Evolutionary conservation across 1,140 invertebrate genomes (phyloP).

Genomic region (Drosophila arawakana): DNA sequence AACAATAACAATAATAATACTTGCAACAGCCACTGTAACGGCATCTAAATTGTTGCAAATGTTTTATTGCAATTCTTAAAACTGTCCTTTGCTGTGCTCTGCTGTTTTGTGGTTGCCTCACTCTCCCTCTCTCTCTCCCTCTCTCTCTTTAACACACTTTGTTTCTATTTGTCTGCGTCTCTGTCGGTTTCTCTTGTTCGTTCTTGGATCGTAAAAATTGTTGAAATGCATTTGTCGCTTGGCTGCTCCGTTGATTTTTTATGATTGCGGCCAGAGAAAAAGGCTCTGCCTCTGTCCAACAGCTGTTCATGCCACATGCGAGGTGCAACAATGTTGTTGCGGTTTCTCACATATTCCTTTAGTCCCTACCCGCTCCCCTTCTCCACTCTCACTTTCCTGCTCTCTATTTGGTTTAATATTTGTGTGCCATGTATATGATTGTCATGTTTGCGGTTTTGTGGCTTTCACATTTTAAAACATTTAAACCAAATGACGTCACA

Average conservation of each 20-base stretch:
- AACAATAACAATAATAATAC: conserved; percentile 1
- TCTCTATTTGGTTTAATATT: conserved; percentile 27
- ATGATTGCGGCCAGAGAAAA: conserved; percentile 56
- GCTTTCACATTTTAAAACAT: conserved; percentile 42
- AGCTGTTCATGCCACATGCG: conserved; percentile 51
- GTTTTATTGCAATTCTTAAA: conserved; percentile 75
- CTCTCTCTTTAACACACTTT: not conserved
- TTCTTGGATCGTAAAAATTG: conserved; percentile 63
- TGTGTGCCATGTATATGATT: conserved; percentile 60
- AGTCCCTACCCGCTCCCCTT: not conserved
- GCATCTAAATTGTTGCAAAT: conserved; percentile 79
- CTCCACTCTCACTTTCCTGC: not conserved
- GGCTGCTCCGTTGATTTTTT: conserved; percentile 74
- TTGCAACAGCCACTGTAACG: conserved; percentile 28
- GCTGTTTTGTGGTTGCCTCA: conserved; percentile 35
- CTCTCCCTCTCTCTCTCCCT: not conserved
- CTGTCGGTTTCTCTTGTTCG: conserved; percentile 4
- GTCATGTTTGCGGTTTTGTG: conserved; percentile 69
- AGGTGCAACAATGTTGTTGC: conserved; percentile 43
- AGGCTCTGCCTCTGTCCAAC: conserved; percentile 30
- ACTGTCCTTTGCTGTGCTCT: conserved; percentile 39
- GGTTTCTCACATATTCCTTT: conserved; percentile 8
- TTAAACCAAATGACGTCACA: conserved; percentile 9
- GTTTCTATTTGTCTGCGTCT: not conserved
- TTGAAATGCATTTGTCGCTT: conserved; percentile 77